These are phyloP conservation scores for Stercorarius parasiticus DNA, from an alignment of 2,113 vertebrate genomes.

Conservation along the genomic window DNA sequence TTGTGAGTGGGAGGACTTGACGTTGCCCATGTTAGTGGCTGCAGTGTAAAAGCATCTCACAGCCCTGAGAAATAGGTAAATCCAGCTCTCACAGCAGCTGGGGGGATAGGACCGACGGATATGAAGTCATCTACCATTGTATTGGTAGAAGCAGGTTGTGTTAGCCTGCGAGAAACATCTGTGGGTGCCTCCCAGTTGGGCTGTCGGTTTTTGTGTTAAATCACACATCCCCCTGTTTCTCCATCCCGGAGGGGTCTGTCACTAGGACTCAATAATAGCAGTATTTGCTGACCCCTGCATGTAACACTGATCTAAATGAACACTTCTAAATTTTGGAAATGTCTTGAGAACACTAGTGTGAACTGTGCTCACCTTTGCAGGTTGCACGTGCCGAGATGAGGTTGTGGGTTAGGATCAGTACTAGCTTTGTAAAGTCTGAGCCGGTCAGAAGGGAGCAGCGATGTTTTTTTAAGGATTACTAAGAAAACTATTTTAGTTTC, in stretches of 20 bases:
- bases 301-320: not conserved
- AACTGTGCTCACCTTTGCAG: not conserved
- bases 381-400: not conserved
- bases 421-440: not conserved
- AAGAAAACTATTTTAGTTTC: not conserved
- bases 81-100: not conserved
- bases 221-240: not conserved
- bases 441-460: not conserved
- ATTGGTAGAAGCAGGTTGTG: not conserved
- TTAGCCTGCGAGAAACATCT: not conserved
- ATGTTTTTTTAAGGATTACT: not conserved
- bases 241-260: not conserved
- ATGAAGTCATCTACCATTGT: not conserved
- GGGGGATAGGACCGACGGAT: not conserved
- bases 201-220: not conserved
- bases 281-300: not conserved
- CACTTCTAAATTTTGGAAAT: not conserved
- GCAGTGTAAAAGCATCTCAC: not conserved
- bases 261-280: not conserved
- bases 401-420: not conserved
- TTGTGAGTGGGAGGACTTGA: not conserved
- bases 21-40: not conserved
- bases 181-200: not conserved
- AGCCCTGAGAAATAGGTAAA: not conserved
- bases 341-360: not conserved